Percentiles rank a stretch among this genome's conserved stretches.
phyloP scores from a whole-genome alignment of 2,113 vertebrate genomes.

The Todiramphus saurophagus region DNA sequence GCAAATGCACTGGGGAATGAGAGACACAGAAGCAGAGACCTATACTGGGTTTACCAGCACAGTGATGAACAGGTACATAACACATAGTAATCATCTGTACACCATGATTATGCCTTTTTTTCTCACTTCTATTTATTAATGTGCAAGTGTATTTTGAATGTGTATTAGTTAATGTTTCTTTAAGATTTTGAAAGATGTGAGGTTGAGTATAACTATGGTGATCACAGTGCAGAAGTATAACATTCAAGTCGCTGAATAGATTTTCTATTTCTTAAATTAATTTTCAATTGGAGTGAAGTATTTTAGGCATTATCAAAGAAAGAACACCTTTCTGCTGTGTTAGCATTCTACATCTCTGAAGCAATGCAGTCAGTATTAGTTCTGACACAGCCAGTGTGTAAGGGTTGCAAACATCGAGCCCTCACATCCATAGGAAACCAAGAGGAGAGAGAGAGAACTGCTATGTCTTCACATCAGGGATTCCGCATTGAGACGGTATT shows the following conservation, averaged over 20 bases:
- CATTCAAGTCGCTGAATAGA: background rate
- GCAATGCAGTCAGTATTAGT: background rate
- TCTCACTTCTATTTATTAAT: background rate
- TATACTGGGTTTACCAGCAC: background rate
- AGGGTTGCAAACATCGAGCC: background rate
- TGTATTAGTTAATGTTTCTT: background rate
- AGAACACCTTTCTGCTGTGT: background rate
- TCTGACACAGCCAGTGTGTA: background rate
- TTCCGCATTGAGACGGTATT: constrained; percentile 58
- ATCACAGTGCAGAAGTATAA: background rate
- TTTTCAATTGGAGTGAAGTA: background rate
- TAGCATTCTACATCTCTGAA: background rate
- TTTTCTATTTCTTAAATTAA: background rate
- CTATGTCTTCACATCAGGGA: constrained; percentile 66
- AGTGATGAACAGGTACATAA: background rate
- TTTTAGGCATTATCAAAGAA: background rate
- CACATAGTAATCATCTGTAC: background rate
- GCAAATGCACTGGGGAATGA: background rate
- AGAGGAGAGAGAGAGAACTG: constrained; percentile 26
- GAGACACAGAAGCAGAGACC: background rate
- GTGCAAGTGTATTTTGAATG: background rate
- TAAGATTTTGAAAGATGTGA: background rate
- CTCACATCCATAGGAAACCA: background rate
- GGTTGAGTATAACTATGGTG: background rate
- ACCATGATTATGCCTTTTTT: background rate